Percentiles rank a stretch among this genome's conserved stretches.
Evolutionary conservation across 1,140 invertebrate species (phyloP).

Genomic region (Formica exsecta): DNA sequence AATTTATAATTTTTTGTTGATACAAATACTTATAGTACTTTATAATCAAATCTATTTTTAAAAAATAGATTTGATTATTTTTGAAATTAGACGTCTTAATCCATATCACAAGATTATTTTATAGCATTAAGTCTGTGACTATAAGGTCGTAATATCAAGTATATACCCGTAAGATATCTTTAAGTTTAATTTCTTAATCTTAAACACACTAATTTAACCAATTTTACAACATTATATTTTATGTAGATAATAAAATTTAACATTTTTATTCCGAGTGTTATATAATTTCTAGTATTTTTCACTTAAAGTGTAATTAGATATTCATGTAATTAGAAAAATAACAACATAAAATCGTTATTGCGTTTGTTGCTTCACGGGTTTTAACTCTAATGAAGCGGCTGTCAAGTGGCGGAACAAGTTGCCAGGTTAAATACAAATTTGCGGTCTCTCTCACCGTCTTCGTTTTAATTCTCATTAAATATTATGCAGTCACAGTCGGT

Average conservation of each 20-base stretch:
- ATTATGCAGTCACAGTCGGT: conserved; percentile 1
- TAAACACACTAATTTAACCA: no score
- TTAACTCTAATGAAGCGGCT: conserved; percentile 19
- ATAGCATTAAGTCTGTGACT: no score
- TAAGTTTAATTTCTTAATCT: no score
- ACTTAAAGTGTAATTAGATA: background rate
- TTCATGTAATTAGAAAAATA: background rate
- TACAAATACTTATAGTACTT: no score
- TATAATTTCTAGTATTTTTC: background rate
- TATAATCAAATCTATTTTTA: no score
- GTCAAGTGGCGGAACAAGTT: conserved; percentile 20
- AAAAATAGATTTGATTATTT: no score
- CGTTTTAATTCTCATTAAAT: conserved; percentile 41
- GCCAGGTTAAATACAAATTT: conserved; percentile 26
- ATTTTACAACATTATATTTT: no score
- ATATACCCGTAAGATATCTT: no score
- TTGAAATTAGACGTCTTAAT: no score
- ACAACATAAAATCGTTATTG: background rate
- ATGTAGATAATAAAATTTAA: background rate
- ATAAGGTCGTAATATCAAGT: no score
- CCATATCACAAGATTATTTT: no score
- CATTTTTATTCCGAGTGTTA: background rate
- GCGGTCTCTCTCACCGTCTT: background rate
- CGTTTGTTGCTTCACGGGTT: background rate
- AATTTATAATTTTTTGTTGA: no score